Conservation (phyloP, 2,888 invertebrate species). For the Lithophane leautieri region DNA sequence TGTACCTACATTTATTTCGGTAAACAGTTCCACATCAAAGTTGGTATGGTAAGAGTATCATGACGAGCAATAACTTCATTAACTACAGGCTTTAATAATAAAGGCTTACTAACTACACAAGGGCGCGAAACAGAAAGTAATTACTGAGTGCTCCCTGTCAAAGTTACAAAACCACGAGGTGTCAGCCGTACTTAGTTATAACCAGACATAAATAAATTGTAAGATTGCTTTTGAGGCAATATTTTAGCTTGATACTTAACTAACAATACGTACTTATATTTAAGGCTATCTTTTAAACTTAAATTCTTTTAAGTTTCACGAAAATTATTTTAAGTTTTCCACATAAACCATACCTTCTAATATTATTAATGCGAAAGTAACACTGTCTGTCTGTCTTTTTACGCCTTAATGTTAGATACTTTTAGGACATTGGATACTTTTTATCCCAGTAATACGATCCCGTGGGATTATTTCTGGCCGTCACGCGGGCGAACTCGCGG, state of each 20-base stretch:
- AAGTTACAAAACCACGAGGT: conserved; percentile 41
- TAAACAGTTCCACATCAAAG: conserved; percentile 12
- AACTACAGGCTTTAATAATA: conserved; percentile 14
- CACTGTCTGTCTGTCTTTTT: background rate
- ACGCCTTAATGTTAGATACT: background rate
- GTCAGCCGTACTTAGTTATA: conserved; percentile 7
- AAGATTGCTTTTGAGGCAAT: conserved; percentile 27
- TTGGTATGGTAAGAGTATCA: conserved; percentile 7
- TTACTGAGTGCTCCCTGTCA: conserved; percentile 32
- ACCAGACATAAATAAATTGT: conserved; percentile 47
- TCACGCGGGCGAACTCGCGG: background rate
- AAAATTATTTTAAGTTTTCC: background rate
- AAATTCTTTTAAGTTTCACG: too few species aligned
- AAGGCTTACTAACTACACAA: background rate
- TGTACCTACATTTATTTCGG: background rate
- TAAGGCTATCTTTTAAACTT: background rate
- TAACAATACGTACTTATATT: background rate
- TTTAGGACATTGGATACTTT: background rate
- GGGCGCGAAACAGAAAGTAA: conserved; percentile 32
- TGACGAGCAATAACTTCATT: conserved; percentile 17
- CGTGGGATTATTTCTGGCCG: background rate
- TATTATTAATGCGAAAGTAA: background rate
- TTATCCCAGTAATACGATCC: background rate
- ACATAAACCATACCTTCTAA: background rate
- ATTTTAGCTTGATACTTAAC: conserved; percentile 23